Percentiles rank a stretch among this genome's conserved stretches.
Conservation (phyloP, 2,113 vertebrate genomes). For the Alligator mississippiensis region DNA sequence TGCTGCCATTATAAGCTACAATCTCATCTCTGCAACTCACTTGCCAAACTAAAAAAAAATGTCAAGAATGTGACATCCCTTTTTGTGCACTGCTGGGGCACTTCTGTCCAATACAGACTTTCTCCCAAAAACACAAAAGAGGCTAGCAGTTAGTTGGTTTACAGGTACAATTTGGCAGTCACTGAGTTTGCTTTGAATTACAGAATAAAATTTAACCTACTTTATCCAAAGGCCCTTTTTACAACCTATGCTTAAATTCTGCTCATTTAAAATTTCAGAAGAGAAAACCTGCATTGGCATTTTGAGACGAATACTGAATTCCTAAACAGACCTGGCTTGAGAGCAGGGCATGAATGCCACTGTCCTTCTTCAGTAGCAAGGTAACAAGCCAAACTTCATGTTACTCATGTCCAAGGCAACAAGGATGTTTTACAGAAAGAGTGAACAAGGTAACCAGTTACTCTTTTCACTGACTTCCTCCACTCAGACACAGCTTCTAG, state of each 20-base stretch:
- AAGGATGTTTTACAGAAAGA: background rate
- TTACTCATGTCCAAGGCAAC: background rate
- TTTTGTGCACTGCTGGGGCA: background rate
- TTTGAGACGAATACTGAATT: background rate
- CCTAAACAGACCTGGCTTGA: background rate
- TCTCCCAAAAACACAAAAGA: background rate
- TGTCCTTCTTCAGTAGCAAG: background rate
- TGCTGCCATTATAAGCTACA: background rate
- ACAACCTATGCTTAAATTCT: background rate
- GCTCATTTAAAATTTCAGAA: background rate
- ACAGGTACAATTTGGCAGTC: background rate
- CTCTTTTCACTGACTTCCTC: background rate
- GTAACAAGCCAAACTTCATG: background rate
- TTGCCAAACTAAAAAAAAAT: background rate
- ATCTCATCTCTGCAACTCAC: accelerated
- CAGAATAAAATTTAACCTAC: background rate
- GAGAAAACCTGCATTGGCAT: background rate
- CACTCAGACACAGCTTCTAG: background rate
- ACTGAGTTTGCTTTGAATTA: background rate
- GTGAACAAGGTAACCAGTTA: background rate
- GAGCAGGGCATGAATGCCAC: background rate
- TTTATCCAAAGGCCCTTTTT: background rate
- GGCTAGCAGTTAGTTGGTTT: background rate
- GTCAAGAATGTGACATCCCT: background rate
- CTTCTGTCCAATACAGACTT: background rate